A percentile compares a stretch with the other conserved stretches of the same genome.
phyloP scores from a whole-genome alignment of 2,888 invertebrate genomes.

The Phyllotreta striolata region DNA sequence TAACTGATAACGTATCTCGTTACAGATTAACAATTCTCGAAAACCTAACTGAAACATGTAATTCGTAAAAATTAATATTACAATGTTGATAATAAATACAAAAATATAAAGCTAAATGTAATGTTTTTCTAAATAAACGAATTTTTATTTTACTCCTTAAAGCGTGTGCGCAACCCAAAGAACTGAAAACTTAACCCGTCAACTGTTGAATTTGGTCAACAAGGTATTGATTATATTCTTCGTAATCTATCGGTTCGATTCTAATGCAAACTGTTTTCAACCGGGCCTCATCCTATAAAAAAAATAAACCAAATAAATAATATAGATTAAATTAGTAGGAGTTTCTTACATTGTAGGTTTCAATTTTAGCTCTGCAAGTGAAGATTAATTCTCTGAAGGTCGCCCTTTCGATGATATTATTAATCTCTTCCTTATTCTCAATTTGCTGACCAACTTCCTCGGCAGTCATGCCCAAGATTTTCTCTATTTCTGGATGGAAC shows the following conservation, averaged over 20 bases:
- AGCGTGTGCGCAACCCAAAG: no score
- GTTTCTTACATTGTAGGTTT: conserved; percentile 83
- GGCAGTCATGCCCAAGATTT: conserved; percentile 74
- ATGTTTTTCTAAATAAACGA: neutral
- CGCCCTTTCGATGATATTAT: conserved; percentile 74
- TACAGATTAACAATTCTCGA: neutral
- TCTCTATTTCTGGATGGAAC: conserved; percentile 86
- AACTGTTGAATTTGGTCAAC: conserved; percentile 45
- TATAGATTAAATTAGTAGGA: neutral
- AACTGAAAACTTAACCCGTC: conserved; percentile 23
- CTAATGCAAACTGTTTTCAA: conserved; percentile 78
- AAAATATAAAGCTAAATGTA: conserved; percentile 8
- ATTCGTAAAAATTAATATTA: no score
- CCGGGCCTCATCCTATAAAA: conserved; percentile 79
- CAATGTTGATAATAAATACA: neutral
- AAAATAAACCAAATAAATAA: conserved; percentile 36
- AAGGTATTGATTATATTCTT: conserved; percentile 69
- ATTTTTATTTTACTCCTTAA: neutral
- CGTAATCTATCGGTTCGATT: conserved; percentile 77
- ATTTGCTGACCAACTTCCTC: conserved; percentile 82
- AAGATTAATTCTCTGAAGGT: conserved; percentile 84
- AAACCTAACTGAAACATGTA: neutral
- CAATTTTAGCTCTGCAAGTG: conserved; percentile 87
- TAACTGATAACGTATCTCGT: neutral
- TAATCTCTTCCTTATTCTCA: conserved; percentile 72